Conservation (phyloP, 2,113 vertebrate genomes). For the Taxidea taxus region DNA sequence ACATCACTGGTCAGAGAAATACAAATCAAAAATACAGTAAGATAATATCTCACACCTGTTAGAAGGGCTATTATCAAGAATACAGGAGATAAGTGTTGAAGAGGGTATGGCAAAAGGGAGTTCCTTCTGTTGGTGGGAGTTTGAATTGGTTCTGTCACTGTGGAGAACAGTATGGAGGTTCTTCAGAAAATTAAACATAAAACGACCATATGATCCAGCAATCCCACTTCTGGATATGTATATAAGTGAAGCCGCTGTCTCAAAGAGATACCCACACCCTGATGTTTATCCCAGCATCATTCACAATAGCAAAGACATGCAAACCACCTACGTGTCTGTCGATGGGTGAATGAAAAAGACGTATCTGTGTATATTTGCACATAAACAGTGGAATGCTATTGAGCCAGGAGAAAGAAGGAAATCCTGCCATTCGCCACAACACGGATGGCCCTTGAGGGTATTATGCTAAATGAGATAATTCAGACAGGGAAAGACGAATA, state of each 20-base stretch:
- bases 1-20: not conserved
- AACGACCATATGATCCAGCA: not conserved
- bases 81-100: not conserved
- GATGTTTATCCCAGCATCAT: not conserved
- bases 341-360: not conserved
- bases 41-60: not conserved
- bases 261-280: not conserved
- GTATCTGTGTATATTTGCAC: not conserved
- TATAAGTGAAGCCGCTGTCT: not conserved
- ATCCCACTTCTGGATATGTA: not conserved
- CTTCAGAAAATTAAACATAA: not conserved
- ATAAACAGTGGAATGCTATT: not conserved
- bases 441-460: not conserved
- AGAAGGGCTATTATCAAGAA: not conserved
- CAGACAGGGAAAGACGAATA: not conserved
- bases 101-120: not conserved
- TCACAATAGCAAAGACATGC: not conserved
- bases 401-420: not conserved
- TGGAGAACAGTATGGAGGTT: not conserved
- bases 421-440: not conserved
- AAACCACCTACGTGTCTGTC: not conserved
- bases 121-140: not conserved
- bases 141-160: not conserved
- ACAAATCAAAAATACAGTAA: not conserved
- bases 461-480: not conserved